Evolutionary conservation across 2,797 vertebrate genomes (phyloP).

Genomic region (Podarcis lilfordi): DNA sequence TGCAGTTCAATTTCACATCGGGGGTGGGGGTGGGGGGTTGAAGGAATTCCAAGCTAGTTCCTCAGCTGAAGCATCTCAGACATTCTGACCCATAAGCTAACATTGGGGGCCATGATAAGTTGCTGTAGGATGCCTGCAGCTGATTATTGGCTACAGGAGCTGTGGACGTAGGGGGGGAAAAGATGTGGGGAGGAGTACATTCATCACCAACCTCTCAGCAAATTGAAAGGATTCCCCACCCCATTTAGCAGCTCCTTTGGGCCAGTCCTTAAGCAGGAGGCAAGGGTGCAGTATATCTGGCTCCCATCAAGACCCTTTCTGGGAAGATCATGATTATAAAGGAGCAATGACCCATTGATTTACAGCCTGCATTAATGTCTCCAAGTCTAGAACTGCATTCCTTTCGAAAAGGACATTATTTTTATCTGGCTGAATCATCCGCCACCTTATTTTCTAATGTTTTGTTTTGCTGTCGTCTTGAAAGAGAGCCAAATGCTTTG

Average conservation of each 20-base stretch:
- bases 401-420: background rate
- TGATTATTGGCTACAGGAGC: background rate
- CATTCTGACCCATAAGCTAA: background rate
- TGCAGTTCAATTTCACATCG: background rate
- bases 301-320: background rate
- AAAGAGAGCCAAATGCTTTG: background rate
- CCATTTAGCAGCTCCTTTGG: background rate
- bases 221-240: background rate
- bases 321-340: background rate
- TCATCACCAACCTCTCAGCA: background rate
- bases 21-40: background rate
- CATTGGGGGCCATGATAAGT: background rate
- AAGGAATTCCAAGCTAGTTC: background rate
- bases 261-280: background rate
- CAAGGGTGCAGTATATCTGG: background rate
- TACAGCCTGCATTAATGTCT: background rate
- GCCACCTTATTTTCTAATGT: background rate
- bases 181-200: background rate
- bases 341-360: background rate
- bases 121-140: background rate
- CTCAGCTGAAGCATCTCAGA: background rate
- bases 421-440: background rate
- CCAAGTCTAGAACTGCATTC: background rate
- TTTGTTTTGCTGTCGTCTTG: conserved; percentile 5
- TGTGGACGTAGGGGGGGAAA: background rate